Base-by-base conservation (phyloP, 2,797 vertebrate genomes). In the Mallotus villosus region DNA sequence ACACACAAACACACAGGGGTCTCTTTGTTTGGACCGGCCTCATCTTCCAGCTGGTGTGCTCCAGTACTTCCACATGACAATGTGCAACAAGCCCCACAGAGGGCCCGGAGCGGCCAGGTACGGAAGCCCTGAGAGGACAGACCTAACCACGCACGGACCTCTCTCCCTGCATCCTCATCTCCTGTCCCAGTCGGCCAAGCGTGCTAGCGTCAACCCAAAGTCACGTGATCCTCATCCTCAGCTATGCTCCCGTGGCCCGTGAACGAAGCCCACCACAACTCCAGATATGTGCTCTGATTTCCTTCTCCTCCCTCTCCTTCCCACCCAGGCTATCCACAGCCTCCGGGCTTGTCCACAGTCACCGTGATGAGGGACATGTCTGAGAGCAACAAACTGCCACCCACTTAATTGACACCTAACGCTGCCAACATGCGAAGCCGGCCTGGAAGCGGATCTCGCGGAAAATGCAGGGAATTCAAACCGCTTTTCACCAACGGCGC, bases 1-100 rank as follows among this genome's bases (percentile, higher is more conserved):
- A 7, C 69, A 65, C 34, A 32, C 53, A 67, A 34, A 64, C 53
- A 73, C 66, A 82, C 70, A 81, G 81, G 29, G 27, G 61, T 72
- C 63, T 71, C 78, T 71, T 82, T 84, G 83, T 87, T 81, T 60
- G 63, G 61, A 73, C 34, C 76, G 81, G 78, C 69, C 70, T 85
- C 74, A 77, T 73, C 46, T 73, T 78, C 75, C 81, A 82, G 82
- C 78, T 81, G 84, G 70, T 71, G 77, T 72, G 57, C 70, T 79
- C 51, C 53, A 77, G 70, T 79, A 53, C 49, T 77, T 76, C 74
- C 69, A 82, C 71, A 65, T 70, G 74, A 77, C 80, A 83, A 85
- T 76, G 68, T 72, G 65, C 34, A 70, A 49, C 64, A 66, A 63
- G 73, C 66, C 5, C 5, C 78, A 55, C 71, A 73, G 68, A 71